A percentile compares a stretch with the other conserved stretches of the same genome.
These are phyloP conservation scores for Rhinopomastus cyanomelas DNA, from an alignment of 2,113 vertebrate genomes.

Conservation along the genomic window DNA sequence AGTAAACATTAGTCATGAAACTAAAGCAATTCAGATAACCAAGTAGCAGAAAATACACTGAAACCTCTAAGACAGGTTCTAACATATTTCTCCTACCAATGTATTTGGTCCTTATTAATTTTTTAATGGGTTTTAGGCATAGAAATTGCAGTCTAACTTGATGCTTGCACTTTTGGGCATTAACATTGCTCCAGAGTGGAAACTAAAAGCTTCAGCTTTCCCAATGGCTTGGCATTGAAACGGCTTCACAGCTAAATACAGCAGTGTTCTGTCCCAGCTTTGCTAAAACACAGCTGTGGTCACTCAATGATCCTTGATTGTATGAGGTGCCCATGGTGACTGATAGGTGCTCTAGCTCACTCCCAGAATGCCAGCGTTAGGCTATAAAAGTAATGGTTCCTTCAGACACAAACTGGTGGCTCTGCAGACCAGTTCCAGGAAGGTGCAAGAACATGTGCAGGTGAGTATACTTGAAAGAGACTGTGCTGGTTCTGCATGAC, in stretches of 20 bases:
- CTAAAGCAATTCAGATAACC: neutral
- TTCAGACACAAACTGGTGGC: neutral
- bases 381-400: neutral
- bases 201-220: slow-evolving; percentile 41
- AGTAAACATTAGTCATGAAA: neutral
- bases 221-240: neutral
- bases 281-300: neutral
- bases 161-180: slow-evolving; percentile 25
- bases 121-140: slow-evolving; percentile 13
- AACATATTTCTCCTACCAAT: neutral
- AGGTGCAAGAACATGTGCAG: neutral
- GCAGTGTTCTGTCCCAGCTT: neutral
- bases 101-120: slow-evolving; percentile 12
- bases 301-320: neutral
- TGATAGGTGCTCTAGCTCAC: neutral
- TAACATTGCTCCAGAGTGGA: slow-evolving; percentile 17
- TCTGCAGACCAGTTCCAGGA: neutral
- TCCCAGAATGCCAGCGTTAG: neutral
- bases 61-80: neutral
- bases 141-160: slow-evolving; percentile 8
- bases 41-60: neutral
- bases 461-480: neutral
- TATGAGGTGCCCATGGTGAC: neutral
- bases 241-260: neutral
- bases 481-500: neutral